Evolutionary conservation across 2,797 vertebrate genomes (phyloP), one percentile per base, ranked within the genome.

Genomic region (Phoeniculus purpureus): DNA sequence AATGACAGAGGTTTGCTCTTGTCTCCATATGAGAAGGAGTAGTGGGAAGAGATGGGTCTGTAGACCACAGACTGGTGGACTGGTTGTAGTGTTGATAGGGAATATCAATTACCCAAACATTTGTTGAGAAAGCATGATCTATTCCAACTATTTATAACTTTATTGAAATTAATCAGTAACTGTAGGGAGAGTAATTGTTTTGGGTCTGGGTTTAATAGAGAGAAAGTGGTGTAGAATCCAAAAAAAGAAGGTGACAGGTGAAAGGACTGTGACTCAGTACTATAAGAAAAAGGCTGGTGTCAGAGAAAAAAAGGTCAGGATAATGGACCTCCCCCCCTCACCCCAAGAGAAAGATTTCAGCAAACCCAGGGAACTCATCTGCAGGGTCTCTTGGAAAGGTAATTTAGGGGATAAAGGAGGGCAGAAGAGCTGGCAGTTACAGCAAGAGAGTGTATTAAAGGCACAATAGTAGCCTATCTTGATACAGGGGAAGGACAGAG

Each of bases 391-490:
- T 85, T 81, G 56, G 76, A 34, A 60, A 87, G 25, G n/a, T 87
- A 92, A 94, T 94, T 94, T 85, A 76, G 43, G 48, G 34, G 17
- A 89, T 92, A 83, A 93, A 93, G 60, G 23, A 73, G 52, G 65
- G 48, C 55, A 93, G 76, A 87, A 91, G 89, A 94, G 62, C 45
- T 85, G 70, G 52, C 70, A 91, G 82, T 73, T 94, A 59, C 22
- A 70, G 80, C 31, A 62, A 83, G 60, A 52, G 12, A 85, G 70
- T 76, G 48, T 87, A 91, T 87, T 94, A 87, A 79, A 89, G 66
- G 56, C 52, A 76, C 77, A 94, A 83, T 85, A 87, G 79, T 70
- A 85, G 47, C 79, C 59, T 92, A 37, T 87, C 87, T 81, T 78
- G 50, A 81, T 90, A 82, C 37, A 70, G 34, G 12, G 9, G 20